phyloP scores from a whole-genome alignment of 2,797 vertebrate species.

The Peromyscus aztecus region DNA sequence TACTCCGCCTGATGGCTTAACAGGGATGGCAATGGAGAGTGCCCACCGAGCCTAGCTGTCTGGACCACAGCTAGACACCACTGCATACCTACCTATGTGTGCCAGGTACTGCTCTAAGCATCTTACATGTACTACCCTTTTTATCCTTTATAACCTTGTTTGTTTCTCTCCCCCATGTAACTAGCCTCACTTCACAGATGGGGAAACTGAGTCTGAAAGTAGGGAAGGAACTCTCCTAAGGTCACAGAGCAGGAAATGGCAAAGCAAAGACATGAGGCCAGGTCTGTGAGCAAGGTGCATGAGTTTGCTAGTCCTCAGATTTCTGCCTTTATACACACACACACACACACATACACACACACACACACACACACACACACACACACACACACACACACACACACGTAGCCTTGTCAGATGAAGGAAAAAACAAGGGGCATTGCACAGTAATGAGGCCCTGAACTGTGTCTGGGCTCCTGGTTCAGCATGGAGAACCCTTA shows the following conservation, averaged over 20 bases:
- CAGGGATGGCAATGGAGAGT: not conserved
- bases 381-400: not conserved
- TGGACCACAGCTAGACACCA: not conserved
- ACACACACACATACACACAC: not conserved
- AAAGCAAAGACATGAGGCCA: not conserved
- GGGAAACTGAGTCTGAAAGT: constrained; percentile 40
- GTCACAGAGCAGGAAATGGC: not conserved
- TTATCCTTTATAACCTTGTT: not conserved
- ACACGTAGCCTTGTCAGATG: not conserved
- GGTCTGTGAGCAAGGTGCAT: not conserved
- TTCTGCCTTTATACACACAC: not conserved
- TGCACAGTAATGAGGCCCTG: not conserved
- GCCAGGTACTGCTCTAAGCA: not conserved
- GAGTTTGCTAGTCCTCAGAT: not conserved
- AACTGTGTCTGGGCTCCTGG: not conserved
- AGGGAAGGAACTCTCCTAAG: constrained; percentile 1
- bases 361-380: not conserved
- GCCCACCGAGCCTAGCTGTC: not conserved
- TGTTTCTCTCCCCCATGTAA: not conserved
- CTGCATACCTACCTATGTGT: not conserved
- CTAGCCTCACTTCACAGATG: not conserved
- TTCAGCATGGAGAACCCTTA: not conserved
- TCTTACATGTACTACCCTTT: not conserved
- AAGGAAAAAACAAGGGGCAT: not conserved
- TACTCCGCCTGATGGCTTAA: not conserved